These are phyloP conservation scores for Hippocampus zosterae DNA, from an alignment of 2,113 vertebrate genomes.

Conservation along the genomic window DNA sequence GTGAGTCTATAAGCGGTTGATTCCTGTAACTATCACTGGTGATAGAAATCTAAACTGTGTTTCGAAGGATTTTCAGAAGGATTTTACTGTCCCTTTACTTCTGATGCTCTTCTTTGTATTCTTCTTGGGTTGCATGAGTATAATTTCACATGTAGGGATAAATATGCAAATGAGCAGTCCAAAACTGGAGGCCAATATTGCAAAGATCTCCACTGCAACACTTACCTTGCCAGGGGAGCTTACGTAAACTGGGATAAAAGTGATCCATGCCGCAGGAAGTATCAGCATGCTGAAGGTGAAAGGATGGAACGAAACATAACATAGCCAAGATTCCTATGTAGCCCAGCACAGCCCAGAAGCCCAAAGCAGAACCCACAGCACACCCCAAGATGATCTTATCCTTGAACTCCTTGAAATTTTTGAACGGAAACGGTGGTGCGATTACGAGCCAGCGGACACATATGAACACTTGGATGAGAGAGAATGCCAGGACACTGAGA, in stretches of 20 bases:
- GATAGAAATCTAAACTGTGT: neutral
- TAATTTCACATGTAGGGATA: constrained; percentile 69
- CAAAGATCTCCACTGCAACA: constrained; percentile 75
- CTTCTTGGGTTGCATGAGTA: constrained; percentile 66
- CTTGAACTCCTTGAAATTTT: constrained; percentile 39
- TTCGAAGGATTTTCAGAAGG: neutral
- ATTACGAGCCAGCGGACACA: constrained; percentile 62
- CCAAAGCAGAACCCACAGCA: constrained; percentile 59
- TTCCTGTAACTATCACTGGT: neutral
- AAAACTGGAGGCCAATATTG: constrained; percentile 72
- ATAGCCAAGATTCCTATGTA: constrained; percentile 69
- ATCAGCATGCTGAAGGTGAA: constrained; percentile 76
- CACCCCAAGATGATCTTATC: constrained; percentile 68
- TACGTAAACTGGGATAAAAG: constrained; percentile 74
- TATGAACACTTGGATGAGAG: constrained; percentile 63
- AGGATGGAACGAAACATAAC: constrained; percentile 70
- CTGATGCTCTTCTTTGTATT: constrained; percentile 68
- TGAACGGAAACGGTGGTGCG: constrained; percentile 59
- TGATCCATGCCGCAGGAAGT: constrained; percentile 72
- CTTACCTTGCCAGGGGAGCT: constrained; percentile 75
- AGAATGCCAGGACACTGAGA: constrained; percentile 60
- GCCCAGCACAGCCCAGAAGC: constrained; percentile 65
- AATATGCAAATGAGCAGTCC: constrained; percentile 70
- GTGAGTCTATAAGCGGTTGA: neutral
- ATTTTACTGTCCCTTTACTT: constrained; percentile 38